Base-by-base conservation (phyloP, 1,140 invertebrate species). In the Bombus waltoni region DNA sequence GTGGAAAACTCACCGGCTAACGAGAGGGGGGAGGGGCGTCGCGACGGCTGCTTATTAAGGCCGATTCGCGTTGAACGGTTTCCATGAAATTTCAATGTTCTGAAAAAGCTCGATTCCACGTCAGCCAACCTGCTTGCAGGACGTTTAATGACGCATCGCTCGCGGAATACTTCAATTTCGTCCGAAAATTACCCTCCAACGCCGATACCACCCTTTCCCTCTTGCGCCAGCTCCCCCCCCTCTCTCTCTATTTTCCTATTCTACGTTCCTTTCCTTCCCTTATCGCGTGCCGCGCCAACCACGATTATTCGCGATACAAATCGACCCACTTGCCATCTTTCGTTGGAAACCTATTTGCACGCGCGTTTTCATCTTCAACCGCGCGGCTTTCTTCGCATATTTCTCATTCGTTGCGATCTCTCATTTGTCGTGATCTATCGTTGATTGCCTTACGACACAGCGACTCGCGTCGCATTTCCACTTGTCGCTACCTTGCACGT, bases 301-400 rank as follows among this genome's bases (percentile, higher is more conserved):
- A n/a, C 9, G 81, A 88, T 88, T 87, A 87, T 66, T 80, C 77
- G 70, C 87, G 81, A 88, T 88, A 88, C 47, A 84, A 88, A 87
- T 80, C 81, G 87, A 88, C 87, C 87, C 72, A 88, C 81, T 88
- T 86, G 79, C 40, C 18, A 88, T 77, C 84, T 71, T 65, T 87
- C 40, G 32, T 47, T 57, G 35, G 35, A 70, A 70, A 70, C 32
- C 15, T 66, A 66, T 66, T 66, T 66, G 15, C 65, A 22, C 32
- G 65, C 32, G 32, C 32, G 32, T 32, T 62, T n/a, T 62, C 47
- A 5, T 6, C 28, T n/a, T 4, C 59, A 62, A 62, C 10, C 10
- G 2, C 65, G 65, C 71, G 32, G 71, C 47, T 75, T 82, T 42
- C 38, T 53, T 75, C 42, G 5, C 1, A 22, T 53, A 53, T 53